Conservation (phyloP, 2,888 invertebrate genomes). For the Spicauda simplicius region DNA sequence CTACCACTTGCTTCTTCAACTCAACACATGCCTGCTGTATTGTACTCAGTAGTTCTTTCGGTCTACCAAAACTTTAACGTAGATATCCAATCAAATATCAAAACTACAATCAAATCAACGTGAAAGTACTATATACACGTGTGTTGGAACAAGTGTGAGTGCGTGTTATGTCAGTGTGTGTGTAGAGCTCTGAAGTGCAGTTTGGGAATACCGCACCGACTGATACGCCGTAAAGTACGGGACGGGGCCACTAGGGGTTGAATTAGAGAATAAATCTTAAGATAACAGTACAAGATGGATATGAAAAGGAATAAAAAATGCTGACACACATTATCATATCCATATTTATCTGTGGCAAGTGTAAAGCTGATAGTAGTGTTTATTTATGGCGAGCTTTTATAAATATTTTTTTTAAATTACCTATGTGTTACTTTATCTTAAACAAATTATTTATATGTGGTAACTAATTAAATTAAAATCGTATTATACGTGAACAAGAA, state of each 20-base stretch:
- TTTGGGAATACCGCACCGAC: slow-evolving; percentile 84
- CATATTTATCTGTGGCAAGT: too few species aligned
- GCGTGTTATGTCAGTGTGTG: slow-evolving; percentile 55
- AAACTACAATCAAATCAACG: slow-evolving; percentile 36
- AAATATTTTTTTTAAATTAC: too few species aligned
- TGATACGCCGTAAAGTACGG: slow-evolving; percentile 79
- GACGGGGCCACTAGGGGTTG: slow-evolving; percentile 8
- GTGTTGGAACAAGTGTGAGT: slow-evolving; percentile 41
- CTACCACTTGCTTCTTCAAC: too few species aligned
- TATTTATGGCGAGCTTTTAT: too few species aligned
- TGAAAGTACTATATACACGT: slow-evolving; percentile 32
- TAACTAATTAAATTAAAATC: too few species aligned
- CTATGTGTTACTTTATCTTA: too few species aligned
- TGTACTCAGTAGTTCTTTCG: not conserved
- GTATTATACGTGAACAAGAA: too few species aligned
- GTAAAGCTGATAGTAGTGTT: too few species aligned
- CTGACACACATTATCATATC: too few species aligned
- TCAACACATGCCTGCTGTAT: too few species aligned
- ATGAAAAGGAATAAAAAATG: not conserved
- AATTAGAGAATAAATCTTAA: slow-evolving; percentile 39
- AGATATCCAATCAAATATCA: slow-evolving; percentile 29
- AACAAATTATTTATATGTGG: too few species aligned
- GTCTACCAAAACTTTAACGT: not conserved
- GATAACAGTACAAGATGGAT: slow-evolving; percentile 27
- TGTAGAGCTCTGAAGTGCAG: slow-evolving; percentile 80